Evolutionary conservation across 2,113 vertebrate species (phyloP).

Genomic region (Anoplopoma fimbria): DNA sequence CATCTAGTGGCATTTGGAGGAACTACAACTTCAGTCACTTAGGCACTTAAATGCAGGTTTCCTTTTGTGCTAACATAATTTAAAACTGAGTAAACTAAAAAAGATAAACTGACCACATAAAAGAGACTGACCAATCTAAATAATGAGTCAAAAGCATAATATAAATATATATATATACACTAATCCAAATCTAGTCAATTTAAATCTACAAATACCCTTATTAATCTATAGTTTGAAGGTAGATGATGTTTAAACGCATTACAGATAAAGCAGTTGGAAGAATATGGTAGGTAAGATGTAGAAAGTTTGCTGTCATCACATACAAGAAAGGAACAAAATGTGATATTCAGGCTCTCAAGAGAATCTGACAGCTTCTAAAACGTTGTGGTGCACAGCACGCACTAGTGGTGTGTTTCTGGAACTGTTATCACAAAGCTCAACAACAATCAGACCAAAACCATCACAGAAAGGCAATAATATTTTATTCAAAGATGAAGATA

Average conservation of each 20-base stretch:
- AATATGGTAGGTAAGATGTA: background rate
- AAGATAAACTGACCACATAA: background rate
- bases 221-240: background rate
- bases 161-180: background rate
- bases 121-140: background rate
- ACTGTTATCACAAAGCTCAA: constrained; percentile 9
- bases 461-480: constrained; percentile 75
- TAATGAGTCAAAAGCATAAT: background rate
- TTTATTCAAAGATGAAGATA: constrained; percentile 83
- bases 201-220: background rate
- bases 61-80: background rate
- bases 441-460: constrained; percentile 14
- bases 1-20: background rate
- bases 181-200: background rate
- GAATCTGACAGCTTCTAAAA: background rate
- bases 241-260: background rate
- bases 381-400: constrained; percentile 37
- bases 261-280: background rate
- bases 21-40: background rate
- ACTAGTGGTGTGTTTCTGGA: constrained; percentile 39
- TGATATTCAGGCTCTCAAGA: background rate
- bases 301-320: background rate
- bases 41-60: background rate
- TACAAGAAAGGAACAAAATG: background rate
- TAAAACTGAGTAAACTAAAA: background rate